Conservation (phyloP, 2,888 invertebrate species). For the Diogma glabrata region DNA sequence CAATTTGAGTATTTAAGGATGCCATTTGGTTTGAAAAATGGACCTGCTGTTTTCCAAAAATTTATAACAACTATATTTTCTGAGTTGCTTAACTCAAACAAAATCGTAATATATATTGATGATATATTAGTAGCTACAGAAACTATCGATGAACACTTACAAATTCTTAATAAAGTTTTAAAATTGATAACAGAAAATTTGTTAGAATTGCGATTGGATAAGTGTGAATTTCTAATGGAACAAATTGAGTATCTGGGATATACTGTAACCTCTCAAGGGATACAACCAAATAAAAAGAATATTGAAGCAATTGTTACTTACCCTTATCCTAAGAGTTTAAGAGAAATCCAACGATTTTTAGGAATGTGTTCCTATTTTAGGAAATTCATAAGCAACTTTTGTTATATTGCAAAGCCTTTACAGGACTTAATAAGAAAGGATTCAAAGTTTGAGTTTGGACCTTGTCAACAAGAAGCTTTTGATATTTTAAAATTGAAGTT, state of each 20-base stretch:
- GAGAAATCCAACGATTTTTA: conserved; percentile 19
- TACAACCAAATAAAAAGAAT: not conserved
- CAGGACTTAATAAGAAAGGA: conserved; percentile 21
- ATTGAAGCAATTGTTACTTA: not conserved
- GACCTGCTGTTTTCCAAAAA: conserved; percentile 18
- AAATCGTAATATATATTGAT: conserved; percentile 21
- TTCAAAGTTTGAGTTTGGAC: conserved; percentile 14
- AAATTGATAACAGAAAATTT: conserved; percentile 17
- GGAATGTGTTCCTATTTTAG: conserved; percentile 19
- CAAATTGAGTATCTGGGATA: conserved; percentile 22
- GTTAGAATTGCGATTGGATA: conserved; percentile 17
- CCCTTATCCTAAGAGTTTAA: conserved; percentile 12
- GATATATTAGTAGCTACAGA: conserved; percentile 13
- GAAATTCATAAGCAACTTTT: conserved; percentile 24
- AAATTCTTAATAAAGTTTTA: conserved; percentile 17
- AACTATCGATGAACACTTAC: conserved; percentile 10
- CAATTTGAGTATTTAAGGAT: conserved; percentile 17
- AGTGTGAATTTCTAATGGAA: conserved; percentile 20
- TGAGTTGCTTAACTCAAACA: conserved; percentile 14
- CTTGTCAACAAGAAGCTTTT: conserved; percentile 13
- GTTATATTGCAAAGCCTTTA: conserved; percentile 24
- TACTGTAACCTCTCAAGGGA: conserved; percentile 13
- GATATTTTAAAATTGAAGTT: conserved; percentile 14
- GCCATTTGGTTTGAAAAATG: conserved; percentile 19
- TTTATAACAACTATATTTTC: conserved; percentile 19